Evolutionary conservation across 2,797 vertebrate species (phyloP), one percentile per base, ranked within the genome.

Genomic region (Falco naumanni): DNA sequence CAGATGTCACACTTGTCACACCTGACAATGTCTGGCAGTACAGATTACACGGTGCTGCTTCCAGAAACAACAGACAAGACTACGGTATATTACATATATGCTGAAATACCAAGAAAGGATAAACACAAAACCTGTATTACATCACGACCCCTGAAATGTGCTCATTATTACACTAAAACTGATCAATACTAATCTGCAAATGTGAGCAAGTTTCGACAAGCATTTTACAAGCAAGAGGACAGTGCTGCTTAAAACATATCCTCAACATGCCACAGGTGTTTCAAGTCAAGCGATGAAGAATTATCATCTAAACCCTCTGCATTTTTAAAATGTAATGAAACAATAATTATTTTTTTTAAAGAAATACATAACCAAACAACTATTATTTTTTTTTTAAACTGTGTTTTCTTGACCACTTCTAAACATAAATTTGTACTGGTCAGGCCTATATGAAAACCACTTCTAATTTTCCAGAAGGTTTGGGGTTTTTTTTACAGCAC

Each of bases 321-420:
- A 65, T 37, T 79, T 87, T 60, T 48, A 3, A 28, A 63, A 87
- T 14, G 7, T 15, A 79, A 61, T 19, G 8, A 70, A 80, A 8
- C 13, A 64, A 37, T 14, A 59, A 50, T 24, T 60, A 33, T 29
- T 87, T 69, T 14, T 29, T 87, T 69, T 14, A 59, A 69, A 20
- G 5, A 70, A 70, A 39, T 1, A 3, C 39, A 41, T 31, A 64
- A 64, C 45, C 16, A 70, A 83, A 54, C 2, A 6, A 41, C 6
- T 66, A 8, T 1, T 31, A 4, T 25, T 1, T 6, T 7, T 1
- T 6, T 7, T 34, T 74, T 8, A 4, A 64, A 41, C 4, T 51
- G 3, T 13, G 10, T 63, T 70, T 77, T n/a, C 63, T 61, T 61
- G 18, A 37, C 20, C 25, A 28, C 16, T 57, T 75, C 29, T 66